These are phyloP conservation scores for Plectropomus leopardus DNA, from an alignment of 2,113 vertebrate genomes.

Conservation along the genomic window DNA sequence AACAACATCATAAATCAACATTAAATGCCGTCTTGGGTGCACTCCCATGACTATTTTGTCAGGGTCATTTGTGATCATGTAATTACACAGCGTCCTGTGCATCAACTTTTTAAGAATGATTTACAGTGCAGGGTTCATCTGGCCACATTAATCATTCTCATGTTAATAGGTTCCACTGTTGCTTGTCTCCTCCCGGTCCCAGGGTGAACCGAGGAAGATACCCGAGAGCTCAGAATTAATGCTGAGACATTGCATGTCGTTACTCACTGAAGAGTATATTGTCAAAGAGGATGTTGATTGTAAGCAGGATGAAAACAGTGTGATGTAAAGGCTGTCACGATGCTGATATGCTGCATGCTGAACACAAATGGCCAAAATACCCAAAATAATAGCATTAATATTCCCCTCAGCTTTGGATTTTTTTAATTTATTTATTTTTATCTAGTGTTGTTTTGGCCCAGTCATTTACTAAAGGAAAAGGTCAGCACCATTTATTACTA, in stretches of 20 bases:
- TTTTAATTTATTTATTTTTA: conserved; percentile 12
- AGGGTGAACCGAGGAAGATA: conserved; percentile 60
- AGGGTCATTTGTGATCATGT: conserved; percentile 71
- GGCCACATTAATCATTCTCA: conserved; percentile 71
- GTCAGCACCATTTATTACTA: conserved; percentile 17
- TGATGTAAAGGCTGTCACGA: neutral
- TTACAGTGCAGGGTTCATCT: conserved; percentile 67
- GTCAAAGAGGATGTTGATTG: conserved; percentile 52
- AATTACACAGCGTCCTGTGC: conserved; percentile 56
- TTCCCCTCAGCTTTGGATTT: conserved; percentile 4
- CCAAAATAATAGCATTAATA: conserved; percentile 7
- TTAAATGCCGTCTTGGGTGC: conserved; percentile 51
- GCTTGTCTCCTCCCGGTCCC: conserved; percentile 53
- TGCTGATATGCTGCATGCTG: neutral
- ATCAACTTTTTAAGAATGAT: conserved; percentile 72
- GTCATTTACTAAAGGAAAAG: conserved; percentile 45
- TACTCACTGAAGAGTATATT: conserved; percentile 61
- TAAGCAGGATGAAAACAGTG: conserved; percentile 49
- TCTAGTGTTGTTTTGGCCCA: conserved; percentile 5
- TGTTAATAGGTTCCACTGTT: conserved; percentile 69
- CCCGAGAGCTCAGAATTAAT: conserved; percentile 61
- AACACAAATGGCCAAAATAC: neutral
- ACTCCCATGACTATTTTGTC: conserved; percentile 61
- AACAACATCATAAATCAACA: conserved; percentile 61
- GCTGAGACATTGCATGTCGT: conserved; percentile 51